These are phyloP conservation scores for Prorops nasuta DNA, from an alignment of 1,140 invertebrate species.

Conservation along the genomic window DNA sequence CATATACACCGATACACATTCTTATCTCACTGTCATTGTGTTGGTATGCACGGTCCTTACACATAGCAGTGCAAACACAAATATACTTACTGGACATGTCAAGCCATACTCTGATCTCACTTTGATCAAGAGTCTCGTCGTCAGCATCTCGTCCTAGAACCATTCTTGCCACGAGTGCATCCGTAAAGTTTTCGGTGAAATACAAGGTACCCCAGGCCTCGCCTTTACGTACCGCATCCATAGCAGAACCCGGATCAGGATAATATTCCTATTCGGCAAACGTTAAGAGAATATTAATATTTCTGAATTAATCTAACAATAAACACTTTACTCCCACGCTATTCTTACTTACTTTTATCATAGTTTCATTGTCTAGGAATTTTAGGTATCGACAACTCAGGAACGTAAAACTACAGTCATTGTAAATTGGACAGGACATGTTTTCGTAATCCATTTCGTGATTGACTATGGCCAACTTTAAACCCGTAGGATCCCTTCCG, in stretches of 20 bases:
- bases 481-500: conserved; percentile 82
- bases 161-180: conserved; percentile 72
- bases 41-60: no score
- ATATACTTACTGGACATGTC: conserved; percentile 82
- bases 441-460: conserved; percentile 68
- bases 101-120: conserved; percentile 79
- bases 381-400: conserved; percentile 76
- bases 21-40: no score
- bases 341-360: conserved; percentile 52
- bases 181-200: conserved; percentile 84
- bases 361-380: conserved; percentile 65
- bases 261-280: conserved; percentile 65
- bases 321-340: not conserved
- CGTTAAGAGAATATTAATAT: not conserved
- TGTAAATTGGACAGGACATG: conserved; percentile 51
- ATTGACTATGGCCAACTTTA: conserved; percentile 85
- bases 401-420: conserved; percentile 67
- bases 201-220: conserved; percentile 83
- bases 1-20: no score
- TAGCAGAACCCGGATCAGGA: conserved; percentile 64
- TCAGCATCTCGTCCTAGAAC: conserved; percentile 67
- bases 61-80: not conserved
- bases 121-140: conserved; percentile 76
- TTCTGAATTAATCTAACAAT: not conserved
- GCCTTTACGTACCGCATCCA: conserved; percentile 69